Evolutionary conservation across 2,888 invertebrate genomes (phyloP).

Genomic region (Ryuthela nishihirai): DNA sequence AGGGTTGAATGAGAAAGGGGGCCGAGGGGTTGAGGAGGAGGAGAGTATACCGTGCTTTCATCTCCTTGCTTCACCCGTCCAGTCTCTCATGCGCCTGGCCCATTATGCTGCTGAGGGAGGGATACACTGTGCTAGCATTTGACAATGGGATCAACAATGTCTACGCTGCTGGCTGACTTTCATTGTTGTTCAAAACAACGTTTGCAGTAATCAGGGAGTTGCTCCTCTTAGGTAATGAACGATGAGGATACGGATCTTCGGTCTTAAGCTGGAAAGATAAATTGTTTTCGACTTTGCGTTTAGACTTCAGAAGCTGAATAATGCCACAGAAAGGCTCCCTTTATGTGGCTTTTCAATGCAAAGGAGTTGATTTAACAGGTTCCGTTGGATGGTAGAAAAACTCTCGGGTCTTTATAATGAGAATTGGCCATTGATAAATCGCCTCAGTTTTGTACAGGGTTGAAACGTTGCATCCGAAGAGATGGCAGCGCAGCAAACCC

Average conservation of each 20-base stretch:
- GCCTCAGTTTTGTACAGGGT: too few species aligned
- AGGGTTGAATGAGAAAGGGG: slow-evolving; percentile 25
- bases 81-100: too few species aligned
- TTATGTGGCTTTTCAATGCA: too few species aligned
- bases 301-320: too few species aligned
- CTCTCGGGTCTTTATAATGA: too few species aligned
- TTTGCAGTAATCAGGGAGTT: slow-evolving; percentile 19
- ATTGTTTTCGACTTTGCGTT: slow-evolving; percentile 25
- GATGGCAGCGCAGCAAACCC: too few species aligned
- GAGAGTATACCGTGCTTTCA: slow-evolving; percentile 1
- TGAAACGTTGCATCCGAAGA: too few species aligned
- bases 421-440: too few species aligned
- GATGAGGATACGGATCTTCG: slow-evolving; percentile 34
- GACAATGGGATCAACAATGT: slow-evolving; percentile 26
- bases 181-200: slow-evolving; percentile 24
- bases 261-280: slow-evolving; percentile 21
- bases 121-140: slow-evolving; percentile 24
- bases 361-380: too few species aligned
- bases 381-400: too few species aligned
- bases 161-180: slow-evolving; percentile 7
- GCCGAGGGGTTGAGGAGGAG: slow-evolving; percentile 6
- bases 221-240: slow-evolving; percentile 30
- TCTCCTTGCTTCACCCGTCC: slow-evolving; percentile 24
- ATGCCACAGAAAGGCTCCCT: too few species aligned
- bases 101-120: slow-evolving; percentile 21